A percentile compares a stretch with the other conserved stretches of the same genome.
phyloP scores from a whole-genome alignment of 2,888 invertebrate genomes.

The Pedicia rivosa region DNA sequence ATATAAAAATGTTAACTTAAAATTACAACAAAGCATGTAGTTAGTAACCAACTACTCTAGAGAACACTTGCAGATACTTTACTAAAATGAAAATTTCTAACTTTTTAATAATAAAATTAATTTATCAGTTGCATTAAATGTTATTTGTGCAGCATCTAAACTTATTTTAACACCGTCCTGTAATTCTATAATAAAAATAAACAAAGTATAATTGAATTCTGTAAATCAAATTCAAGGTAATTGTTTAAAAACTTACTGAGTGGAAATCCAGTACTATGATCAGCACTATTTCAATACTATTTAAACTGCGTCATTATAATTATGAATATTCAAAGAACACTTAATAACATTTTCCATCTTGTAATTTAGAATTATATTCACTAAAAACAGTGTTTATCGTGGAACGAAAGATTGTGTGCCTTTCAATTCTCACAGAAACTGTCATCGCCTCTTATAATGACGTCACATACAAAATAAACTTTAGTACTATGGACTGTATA shows the following conservation, averaged over 20 bases:
- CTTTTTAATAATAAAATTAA: conserved; percentile 80
- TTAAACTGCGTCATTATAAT: too few species aligned
- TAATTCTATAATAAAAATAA: conserved; percentile 38
- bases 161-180: conserved; percentile 84
- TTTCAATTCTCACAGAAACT: too few species aligned
- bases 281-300: conserved; percentile 76
- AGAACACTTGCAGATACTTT: conserved; percentile 91
- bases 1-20: too few species aligned
- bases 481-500: too few species aligned
- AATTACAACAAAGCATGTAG: too few species aligned
- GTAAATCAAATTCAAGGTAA: conserved; percentile 1
- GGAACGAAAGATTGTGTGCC: too few species aligned
- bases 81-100: conserved; percentile 77
- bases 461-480: too few species aligned
- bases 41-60: conserved; percentile 62
- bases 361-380: too few species aligned
- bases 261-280: conserved; percentile 76
- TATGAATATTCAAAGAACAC: too few species aligned
- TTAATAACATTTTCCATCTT: too few species aligned
- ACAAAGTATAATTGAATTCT: conserved; percentile 6
- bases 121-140: conserved; percentile 68
- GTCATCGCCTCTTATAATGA: too few species aligned
- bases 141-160: conserved; percentile 76
- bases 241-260: conserved; percentile 50
- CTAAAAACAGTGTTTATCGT: too few species aligned